These are phyloP conservation scores for Sebastes taczanowskii DNA, from an alignment of 2,797 vertebrate species.

Conservation along the genomic window DNA sequence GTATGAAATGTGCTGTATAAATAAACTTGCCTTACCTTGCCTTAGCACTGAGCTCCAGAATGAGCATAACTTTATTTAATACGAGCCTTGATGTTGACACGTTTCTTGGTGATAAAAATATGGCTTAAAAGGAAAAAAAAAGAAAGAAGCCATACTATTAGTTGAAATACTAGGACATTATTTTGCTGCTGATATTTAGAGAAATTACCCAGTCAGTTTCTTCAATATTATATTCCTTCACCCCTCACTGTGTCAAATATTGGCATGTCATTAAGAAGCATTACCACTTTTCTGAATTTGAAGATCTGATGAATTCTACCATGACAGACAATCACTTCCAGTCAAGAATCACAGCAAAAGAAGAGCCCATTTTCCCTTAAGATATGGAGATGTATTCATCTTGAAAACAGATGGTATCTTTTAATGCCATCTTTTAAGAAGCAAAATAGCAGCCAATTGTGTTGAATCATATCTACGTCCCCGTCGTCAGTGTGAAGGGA, in stretches of 20 bases:
- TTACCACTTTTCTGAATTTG: slow-evolving; percentile 16
- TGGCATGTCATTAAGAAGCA: not conserved
- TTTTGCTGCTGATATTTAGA: slow-evolving; percentile 19
- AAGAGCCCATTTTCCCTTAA: not conserved
- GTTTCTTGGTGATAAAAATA: too few relatives aligned
- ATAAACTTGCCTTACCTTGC: too few relatives aligned
- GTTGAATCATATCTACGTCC: not conserved
- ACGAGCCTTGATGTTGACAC: too few relatives aligned
- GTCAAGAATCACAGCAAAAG: not conserved
- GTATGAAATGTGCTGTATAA: too few relatives aligned
- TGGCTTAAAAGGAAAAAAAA: too few relatives aligned
- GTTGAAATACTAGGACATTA: not conserved
- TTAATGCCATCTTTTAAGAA: not conserved
- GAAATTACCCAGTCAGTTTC: slow-evolving; percentile 6
- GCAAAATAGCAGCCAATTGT: not conserved
- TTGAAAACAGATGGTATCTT: slow-evolving; percentile 18
- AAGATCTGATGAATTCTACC: slow-evolving; percentile 9
- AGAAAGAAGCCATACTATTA: too few relatives aligned
- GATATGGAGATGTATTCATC: slow-evolving; percentile 6
- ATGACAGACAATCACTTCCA: not conserved
- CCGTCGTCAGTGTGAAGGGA: slow-evolving; percentile 3
- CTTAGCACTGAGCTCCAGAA: too few relatives aligned
- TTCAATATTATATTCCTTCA: slow-evolving; percentile 7
- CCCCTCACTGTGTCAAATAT: not conserved
- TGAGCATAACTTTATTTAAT: too few relatives aligned